Evolutionary conservation across 2,888 invertebrate genomes (phyloP).

Genomic region (Alentia gelatinosa): DNA sequence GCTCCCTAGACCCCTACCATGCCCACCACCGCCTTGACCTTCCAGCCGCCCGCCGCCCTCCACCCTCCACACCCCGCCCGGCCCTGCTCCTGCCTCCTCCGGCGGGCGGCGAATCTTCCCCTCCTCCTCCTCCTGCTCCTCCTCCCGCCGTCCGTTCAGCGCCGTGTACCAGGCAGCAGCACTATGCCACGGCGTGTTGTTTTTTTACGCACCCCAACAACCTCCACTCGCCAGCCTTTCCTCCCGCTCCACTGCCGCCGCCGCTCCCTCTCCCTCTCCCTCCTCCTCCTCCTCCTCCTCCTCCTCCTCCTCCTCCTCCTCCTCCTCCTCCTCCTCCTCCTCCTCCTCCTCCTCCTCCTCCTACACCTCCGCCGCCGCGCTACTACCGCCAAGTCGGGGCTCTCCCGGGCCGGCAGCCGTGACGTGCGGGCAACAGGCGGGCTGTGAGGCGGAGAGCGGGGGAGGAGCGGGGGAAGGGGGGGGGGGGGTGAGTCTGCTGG

Average conservation of each 20-base stretch:
- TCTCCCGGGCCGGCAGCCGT: not conserved
- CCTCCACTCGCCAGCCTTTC: not conserved
- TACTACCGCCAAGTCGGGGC: no score
- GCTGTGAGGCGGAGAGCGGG: not conserved
- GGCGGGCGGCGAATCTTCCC: not conserved
- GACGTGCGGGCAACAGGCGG: conserved; percentile 8
- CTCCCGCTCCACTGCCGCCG: not conserved
- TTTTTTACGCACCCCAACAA: no score
- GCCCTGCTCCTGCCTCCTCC: not conserved
- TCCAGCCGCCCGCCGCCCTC: not conserved
- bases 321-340: conserved; percentile 19
- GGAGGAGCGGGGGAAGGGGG: not conserved
- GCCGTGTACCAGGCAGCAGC: not conserved
- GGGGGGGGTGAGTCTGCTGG: not conserved
- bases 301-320: not conserved
- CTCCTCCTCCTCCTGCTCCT: not conserved
- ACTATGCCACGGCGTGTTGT: not conserved
- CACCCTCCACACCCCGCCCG: not conserved
- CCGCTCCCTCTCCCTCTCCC: not conserved
- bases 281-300: not conserved
- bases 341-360: not conserved
- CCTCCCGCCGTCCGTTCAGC: not conserved
- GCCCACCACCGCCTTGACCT: not conserved
- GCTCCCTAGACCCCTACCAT: not conserved
- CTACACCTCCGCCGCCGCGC: not conserved